Conservation (phyloP, 2,888 invertebrate genomes). For the Cyclophora punctaria region DNA sequence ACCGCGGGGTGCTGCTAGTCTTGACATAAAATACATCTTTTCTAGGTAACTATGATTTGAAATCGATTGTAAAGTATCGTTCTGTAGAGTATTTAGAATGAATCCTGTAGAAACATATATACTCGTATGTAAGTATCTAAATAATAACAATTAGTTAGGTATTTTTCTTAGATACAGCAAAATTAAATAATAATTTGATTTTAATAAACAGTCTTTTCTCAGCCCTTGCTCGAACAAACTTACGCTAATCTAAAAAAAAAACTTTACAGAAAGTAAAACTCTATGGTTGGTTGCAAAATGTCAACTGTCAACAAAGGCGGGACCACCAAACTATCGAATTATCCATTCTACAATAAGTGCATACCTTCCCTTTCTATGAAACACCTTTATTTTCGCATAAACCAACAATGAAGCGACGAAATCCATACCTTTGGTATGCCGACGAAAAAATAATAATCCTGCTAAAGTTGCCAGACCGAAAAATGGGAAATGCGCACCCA, state of each 20-base stretch:
- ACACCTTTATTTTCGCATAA: constrained; percentile 53
- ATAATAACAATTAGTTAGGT: too few relatives aligned
- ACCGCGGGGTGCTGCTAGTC: too few relatives aligned
- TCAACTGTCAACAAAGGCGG: constrained; percentile 46
- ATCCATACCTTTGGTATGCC: constrained; percentile 59
- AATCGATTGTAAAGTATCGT: too few relatives aligned
- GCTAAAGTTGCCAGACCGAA: constrained; percentile 61
- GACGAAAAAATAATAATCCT: constrained; percentile 47
- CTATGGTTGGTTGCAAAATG: constrained; percentile 41
- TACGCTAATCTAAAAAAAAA: constrained; percentile 12
- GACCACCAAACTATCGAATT: constrained; percentile 58
- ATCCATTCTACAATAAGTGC: constrained; percentile 46
- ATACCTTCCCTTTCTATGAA: constrained; percentile 62
- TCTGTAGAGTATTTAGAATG: too few relatives aligned
- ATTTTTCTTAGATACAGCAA: too few relatives aligned
- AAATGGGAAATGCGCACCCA: constrained; percentile 61
- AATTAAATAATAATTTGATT: too few relatives aligned
- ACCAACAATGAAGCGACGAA: constrained; percentile 70
- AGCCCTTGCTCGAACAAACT: too few relatives aligned
- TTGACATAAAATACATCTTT: too few relatives aligned
- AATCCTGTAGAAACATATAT: too few relatives aligned
- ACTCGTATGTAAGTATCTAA: too few relatives aligned
- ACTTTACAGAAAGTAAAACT: constrained; percentile 51
- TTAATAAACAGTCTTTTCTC: too few relatives aligned
- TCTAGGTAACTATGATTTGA: too few relatives aligned